A percentile compares a stretch with the other conserved stretches of the same genome.
Conservation (phyloP, 1,140 invertebrate genomes). For the Cotesia glomerata region DNA sequence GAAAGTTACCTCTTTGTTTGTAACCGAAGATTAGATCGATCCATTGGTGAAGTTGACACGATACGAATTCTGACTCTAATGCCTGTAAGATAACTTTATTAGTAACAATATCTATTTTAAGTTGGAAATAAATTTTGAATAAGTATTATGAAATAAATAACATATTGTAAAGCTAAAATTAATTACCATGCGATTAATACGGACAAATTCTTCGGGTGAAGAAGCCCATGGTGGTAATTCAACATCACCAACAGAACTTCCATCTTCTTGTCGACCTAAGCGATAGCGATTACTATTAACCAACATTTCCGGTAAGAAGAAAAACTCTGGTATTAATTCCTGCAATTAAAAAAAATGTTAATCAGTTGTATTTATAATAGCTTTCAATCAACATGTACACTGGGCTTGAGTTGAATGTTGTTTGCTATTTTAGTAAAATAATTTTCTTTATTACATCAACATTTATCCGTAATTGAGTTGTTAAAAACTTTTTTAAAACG, state of each 20-base stretch:
- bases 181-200: slow-evolving; percentile 92
- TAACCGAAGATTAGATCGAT: slow-evolving; percentile 99
- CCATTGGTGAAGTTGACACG: slow-evolving; percentile 99
- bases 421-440: too few species aligned
- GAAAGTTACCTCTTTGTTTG: slow-evolving; percentile 87
- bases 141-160: too few species aligned
- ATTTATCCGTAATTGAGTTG: too few species aligned
- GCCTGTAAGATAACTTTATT: slow-evolving; percentile 67
- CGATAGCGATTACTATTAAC: slow-evolving; percentile 88
- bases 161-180: neutral
- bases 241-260: slow-evolving; percentile 84
- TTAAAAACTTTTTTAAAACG: too few species aligned
- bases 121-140: too few species aligned
- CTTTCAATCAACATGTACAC: neutral
- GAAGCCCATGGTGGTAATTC: slow-evolving; percentile 95
- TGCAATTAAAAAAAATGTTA: slow-evolving; percentile 49
- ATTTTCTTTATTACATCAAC: too few species aligned
- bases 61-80: slow-evolving; percentile 98
- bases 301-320: slow-evolving; percentile 99
- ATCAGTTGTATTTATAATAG: slow-evolving; percentile 17
- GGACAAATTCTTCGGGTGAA: slow-evolving; percentile 95
- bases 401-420: neutral
- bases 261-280: slow-evolving; percentile 87
- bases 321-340: slow-evolving; percentile 98
- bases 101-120: neutral